Percentiles rank a stretch among this genome's conserved stretches.
Evolutionary conservation across 2,797 vertebrate species (phyloP).

Genomic region (Lithobates pipiens): DNA sequence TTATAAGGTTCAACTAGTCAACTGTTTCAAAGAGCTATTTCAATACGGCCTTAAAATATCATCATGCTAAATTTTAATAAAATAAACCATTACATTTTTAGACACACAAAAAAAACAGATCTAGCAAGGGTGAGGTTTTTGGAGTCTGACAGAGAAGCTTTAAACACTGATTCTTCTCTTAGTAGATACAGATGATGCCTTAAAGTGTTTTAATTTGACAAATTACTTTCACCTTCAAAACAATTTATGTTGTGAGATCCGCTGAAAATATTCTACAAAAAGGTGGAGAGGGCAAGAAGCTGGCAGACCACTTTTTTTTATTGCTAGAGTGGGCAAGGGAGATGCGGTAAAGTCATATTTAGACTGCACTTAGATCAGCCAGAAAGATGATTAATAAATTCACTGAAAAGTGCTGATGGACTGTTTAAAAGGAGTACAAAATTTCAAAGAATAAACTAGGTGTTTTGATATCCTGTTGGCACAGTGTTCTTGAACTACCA

Average conservation of each 20-base stretch:
- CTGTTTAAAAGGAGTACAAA: background rate
- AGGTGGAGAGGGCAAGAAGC: constrained; percentile 28
- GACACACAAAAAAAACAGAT: no score
- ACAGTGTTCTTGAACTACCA: background rate
- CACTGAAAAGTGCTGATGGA: background rate
- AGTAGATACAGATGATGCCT: background rate
- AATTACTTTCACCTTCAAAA: constrained; percentile 12
- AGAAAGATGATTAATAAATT: constrained; percentile 8
- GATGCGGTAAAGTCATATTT: background rate
- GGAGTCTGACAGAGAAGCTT: background rate
- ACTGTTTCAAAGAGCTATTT: no score
- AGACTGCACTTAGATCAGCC: background rate
- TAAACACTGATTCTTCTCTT: constrained; percentile 6
- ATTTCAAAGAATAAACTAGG: background rate
- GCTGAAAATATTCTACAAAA: background rate
- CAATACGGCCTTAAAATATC: no score
- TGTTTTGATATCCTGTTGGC: background rate
- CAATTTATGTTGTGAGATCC: constrained; percentile 2
- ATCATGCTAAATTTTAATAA: no score
- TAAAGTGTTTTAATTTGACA: constrained; percentile 3
- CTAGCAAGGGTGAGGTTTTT: no score
- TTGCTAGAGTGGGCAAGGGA: constrained; percentile 11
- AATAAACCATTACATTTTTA: no score
- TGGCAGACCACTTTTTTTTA: background rate
- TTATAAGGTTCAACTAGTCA: no score